These are phyloP conservation scores for Hypercompe scribonia DNA, from an alignment of 2,888 invertebrate genomes.

Conservation along the genomic window DNA sequence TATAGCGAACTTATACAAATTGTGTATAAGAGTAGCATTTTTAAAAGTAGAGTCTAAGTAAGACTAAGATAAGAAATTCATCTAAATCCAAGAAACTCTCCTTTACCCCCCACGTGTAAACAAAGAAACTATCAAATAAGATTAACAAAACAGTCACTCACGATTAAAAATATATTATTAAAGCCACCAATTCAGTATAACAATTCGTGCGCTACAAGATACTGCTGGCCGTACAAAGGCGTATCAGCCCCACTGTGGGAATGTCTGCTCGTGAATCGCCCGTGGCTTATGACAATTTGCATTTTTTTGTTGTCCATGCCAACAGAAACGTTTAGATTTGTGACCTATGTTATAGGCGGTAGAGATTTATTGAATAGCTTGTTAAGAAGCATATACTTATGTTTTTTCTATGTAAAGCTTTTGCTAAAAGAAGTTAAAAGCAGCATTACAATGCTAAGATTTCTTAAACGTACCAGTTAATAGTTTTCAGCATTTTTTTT, in stretches of 20 bases:
- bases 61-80: not conserved
- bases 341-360: slow-evolving; percentile 47
- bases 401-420: not conserved
- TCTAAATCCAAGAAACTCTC: not conserved
- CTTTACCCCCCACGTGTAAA: not conserved
- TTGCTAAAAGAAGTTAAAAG: too few relatives aligned
- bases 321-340: slow-evolving; percentile 64
- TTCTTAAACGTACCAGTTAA: too few relatives aligned
- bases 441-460: too few relatives aligned
- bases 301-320: slow-evolving; percentile 82
- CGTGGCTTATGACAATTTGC: slow-evolving; percentile 87
- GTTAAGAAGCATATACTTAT: not conserved
- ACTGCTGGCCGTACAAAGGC: slow-evolving; percentile 70
- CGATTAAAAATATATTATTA: not conserved
- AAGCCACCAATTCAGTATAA: not conserved
- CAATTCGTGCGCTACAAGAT: slow-evolving; percentile 19
- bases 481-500: too few relatives aligned
- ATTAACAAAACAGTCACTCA: not conserved
- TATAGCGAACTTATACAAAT: too few relatives aligned
- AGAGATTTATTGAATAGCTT: not conserved
- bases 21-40: too few relatives aligned
- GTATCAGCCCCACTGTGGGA: slow-evolving; percentile 81
- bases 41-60: too few relatives aligned
- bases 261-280: slow-evolving; percentile 86
- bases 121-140: not conserved